phyloP scores from a whole-genome alignment of 2,888 invertebrate species.

The Drosophila ezoana region DNA sequence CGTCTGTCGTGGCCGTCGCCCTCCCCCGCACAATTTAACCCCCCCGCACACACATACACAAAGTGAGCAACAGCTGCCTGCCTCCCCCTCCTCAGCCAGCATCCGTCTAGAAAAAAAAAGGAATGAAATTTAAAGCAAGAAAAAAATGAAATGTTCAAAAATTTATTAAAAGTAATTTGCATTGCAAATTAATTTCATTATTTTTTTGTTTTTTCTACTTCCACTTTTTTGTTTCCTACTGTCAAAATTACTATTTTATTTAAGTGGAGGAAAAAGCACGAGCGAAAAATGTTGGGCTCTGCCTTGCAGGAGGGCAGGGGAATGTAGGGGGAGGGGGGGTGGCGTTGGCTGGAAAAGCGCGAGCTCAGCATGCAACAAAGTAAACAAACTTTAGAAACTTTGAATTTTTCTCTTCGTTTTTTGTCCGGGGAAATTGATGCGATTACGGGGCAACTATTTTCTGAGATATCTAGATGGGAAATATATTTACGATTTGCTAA shows the following conservation, averaged over 20 bases:
- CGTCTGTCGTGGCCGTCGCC: constrained; percentile 24
- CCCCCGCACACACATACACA: not conserved
- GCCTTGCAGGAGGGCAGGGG: not conserved
- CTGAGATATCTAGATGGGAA: not conserved
- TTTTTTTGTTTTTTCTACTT: constrained; percentile 2
- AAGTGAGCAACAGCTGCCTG: constrained; percentile 56
- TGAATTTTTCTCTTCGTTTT: constrained; percentile 12
- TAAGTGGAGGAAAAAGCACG: constrained; percentile 37
- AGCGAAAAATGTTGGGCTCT: not conserved
- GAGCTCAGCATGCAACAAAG: constrained; percentile 41
- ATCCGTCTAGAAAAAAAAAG: constrained; percentile 5
- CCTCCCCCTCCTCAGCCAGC: constrained; percentile 10
- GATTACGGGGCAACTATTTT: not conserved
- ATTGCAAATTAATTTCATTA: constrained; percentile 70
- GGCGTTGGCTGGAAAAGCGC: not conserved
- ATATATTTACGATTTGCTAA: not conserved
- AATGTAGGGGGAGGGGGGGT: not conserved
- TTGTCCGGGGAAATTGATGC: not conserved
- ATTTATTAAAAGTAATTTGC: constrained; percentile 71
- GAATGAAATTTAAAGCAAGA: not conserved
- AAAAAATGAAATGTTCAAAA: constrained; percentile 40
- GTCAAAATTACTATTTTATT: constrained; percentile 72
- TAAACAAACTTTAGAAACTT: constrained; percentile 50
- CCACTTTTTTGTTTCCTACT: constrained; percentile 18
- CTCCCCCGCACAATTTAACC: not conserved